A percentile compares a stretch with the other conserved stretches of the same genome.
These are phyloP conservation scores for Tetrax tetrax DNA, from an alignment of 2,113 vertebrate genomes.

Conservation along the genomic window DNA sequence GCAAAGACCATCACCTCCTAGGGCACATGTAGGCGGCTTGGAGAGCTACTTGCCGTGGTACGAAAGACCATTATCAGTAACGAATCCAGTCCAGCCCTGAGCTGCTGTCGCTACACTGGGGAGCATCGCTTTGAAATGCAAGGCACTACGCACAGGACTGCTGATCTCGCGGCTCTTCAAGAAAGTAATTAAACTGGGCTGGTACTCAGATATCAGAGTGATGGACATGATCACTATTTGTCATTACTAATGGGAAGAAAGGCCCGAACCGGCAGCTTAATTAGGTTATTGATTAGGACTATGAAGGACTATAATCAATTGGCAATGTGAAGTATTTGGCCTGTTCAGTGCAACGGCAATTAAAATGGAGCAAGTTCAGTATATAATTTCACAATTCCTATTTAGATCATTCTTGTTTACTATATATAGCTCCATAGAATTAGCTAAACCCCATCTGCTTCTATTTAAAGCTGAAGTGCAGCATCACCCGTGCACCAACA, in stretches of 20 bases:
- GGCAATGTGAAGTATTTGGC: slow-evolving; percentile 59
- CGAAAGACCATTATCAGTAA: background rate
- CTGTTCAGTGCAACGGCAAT: slow-evolving; percentile 54
- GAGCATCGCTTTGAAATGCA: slow-evolving; percentile 33
- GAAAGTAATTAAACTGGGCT: slow-evolving; percentile 53
- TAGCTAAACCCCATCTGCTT: slow-evolving; percentile 69
- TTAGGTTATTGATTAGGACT: slow-evolving; percentile 70
- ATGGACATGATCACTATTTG: slow-evolving; percentile 63
- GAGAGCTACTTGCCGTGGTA: background rate
- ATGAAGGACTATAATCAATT: slow-evolving; percentile 65
- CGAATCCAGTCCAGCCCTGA: background rate
- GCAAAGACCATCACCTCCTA: background rate
- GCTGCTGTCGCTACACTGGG: background rate
- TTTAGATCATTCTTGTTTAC: slow-evolving; percentile 69
- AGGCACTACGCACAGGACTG: background rate
- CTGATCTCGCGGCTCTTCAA: slow-evolving; percentile 28
- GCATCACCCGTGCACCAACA: slow-evolving; percentile 62
- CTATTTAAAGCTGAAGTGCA: slow-evolving; percentile 71
- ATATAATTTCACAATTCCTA: slow-evolving; percentile 67
- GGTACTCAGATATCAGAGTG: slow-evolving; percentile 51
- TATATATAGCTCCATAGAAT: slow-evolving; percentile 70
- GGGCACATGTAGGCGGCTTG: background rate
- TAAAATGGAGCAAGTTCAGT: slow-evolving; percentile 64
- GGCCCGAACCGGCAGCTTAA: slow-evolving; percentile 60
- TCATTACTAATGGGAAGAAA: slow-evolving; percentile 63